These are phyloP conservation scores for Darevskia mixta DNA, from an alignment of 2,797 vertebrate species.

Conservation along the genomic window DNA sequence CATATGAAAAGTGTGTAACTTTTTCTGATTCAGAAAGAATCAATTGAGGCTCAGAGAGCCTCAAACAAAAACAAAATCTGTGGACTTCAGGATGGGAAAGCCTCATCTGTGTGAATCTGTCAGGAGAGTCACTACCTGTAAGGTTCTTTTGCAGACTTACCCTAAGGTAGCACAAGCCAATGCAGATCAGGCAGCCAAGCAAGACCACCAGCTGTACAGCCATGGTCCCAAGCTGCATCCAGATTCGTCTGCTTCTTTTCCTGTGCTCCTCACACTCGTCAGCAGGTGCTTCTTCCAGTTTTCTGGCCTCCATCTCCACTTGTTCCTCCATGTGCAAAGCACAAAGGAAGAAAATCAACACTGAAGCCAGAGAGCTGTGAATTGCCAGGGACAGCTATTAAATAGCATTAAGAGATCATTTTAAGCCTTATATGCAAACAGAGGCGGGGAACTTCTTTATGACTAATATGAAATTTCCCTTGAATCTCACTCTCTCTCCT, in stretches of 20 bases:
- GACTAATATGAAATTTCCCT: slow-evolving; percentile 48
- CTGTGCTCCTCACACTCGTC: not conserved
- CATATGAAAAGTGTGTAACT: not conserved
- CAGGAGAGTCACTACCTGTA: not conserved
- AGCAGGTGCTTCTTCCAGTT: not conserved
- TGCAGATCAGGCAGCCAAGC: slow-evolving; percentile 4
- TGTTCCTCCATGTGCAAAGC: slow-evolving; percentile 9
- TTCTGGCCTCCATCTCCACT: slow-evolving; percentile 18
- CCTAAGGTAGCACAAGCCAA: slow-evolving; percentile 24
- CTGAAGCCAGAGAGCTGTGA: not conserved
- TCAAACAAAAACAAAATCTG: not conserved
- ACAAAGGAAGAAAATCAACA: not conserved
- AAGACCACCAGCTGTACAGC: slow-evolving; percentile 21
- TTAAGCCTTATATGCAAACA: not conserved
- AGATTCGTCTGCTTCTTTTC: not conserved
- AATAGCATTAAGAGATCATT: not conserved
- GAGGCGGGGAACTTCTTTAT: slow-evolving; percentile 45
- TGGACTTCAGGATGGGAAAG: not conserved
- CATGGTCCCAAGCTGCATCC: not conserved
- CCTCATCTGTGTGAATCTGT: not conserved
- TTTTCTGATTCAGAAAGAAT: not conserved
- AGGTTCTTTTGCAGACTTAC: slow-evolving; percentile 20
- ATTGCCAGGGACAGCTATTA: not conserved
- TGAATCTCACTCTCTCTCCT: not conserved
- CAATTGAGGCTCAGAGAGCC: too few species aligned